phyloP scores from a whole-genome alignment of 2,888 invertebrate genomes.

The Oligia fasciuncula region DNA sequence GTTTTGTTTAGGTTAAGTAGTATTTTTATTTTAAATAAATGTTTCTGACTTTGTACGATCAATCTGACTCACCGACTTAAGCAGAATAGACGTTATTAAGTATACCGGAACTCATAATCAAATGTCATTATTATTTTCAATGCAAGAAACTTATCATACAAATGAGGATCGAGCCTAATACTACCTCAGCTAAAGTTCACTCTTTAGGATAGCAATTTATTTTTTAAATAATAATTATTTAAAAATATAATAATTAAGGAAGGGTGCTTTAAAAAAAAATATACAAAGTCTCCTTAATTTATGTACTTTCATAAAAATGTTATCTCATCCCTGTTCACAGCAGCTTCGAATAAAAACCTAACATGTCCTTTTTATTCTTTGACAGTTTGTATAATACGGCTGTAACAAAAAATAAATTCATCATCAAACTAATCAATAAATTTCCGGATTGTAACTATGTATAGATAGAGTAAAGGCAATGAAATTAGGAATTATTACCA shows the following conservation, averaged over 20 bases:
- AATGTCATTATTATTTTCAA: slow-evolving; percentile 5
- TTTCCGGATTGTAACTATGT: not conserved
- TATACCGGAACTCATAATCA: not conserved
- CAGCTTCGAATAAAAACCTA: too few species aligned
- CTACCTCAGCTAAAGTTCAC: too few species aligned
- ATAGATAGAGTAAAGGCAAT: not conserved
- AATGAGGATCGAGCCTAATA: not conserved
- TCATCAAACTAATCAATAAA: not conserved
- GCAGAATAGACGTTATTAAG: not conserved
- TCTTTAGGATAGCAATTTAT: too few species aligned
- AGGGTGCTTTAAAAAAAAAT: too few species aligned
- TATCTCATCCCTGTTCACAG: too few species aligned
- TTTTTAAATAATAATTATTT: too few species aligned
- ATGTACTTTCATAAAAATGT: too few species aligned
- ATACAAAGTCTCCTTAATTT: too few species aligned
- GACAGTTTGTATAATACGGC: not conserved
- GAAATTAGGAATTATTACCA: not conserved
- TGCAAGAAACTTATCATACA: not conserved
- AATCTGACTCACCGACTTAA: not conserved
- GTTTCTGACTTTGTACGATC: slow-evolving; percentile 1
- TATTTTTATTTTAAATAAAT: not conserved
- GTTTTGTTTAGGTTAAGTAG: not conserved
- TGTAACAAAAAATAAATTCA: not conserved
- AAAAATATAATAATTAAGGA: too few species aligned
- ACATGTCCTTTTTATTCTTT: not conserved